Evolutionary conservation across 1,140 invertebrate species (phyloP).

Genomic region (Agrilus planipennis): DNA sequence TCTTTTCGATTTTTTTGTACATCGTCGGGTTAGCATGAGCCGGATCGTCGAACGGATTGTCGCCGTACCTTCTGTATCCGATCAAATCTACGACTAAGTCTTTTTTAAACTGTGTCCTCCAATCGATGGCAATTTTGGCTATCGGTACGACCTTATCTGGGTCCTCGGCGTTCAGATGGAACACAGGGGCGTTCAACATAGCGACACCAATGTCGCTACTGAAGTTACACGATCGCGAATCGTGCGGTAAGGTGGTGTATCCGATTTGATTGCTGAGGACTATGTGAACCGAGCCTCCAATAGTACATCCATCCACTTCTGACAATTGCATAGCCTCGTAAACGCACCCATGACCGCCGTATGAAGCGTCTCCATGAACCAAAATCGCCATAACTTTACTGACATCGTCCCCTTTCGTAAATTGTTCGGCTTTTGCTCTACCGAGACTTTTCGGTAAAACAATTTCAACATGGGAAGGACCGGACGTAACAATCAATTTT

Average conservation of each 20-base stretch:
- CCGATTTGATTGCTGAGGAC: slow-evolving; percentile 87
- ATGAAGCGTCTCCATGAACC: slow-evolving; percentile 85
- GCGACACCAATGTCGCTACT: slow-evolving; percentile 51
- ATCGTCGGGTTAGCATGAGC: slow-evolving; percentile 91
- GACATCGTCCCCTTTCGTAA: slow-evolving; percentile 61
- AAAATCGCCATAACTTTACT: slow-evolving; percentile 63
- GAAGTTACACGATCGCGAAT: slow-evolving; percentile 49
- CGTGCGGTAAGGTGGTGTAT: slow-evolving; percentile 85
- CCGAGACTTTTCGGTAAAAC: slow-evolving; percentile 75
- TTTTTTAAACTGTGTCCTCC: slow-evolving; percentile 69
- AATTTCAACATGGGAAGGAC: slow-evolving; percentile 85
- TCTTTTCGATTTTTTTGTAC: slow-evolving; percentile 73
- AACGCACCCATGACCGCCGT: slow-evolving; percentile 73
- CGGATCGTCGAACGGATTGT: slow-evolving; percentile 91
- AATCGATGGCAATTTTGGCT: slow-evolving; percentile 77
- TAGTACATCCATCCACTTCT: slow-evolving; percentile 75
- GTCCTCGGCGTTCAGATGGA: slow-evolving; percentile 91
- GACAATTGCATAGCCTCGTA: slow-evolving; percentile 81
- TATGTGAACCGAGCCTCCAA: slow-evolving; percentile 79
- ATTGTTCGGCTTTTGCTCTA: slow-evolving; percentile 75
- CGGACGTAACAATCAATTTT: slow-evolving; percentile 71
- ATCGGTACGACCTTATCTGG: slow-evolving; percentile 80
- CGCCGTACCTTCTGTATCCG: slow-evolving; percentile 76
- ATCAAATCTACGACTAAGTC: slow-evolving; percentile 85
- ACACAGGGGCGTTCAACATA: slow-evolving; percentile 81